Percentiles rank a stretch among this genome's conserved stretches.
These are phyloP conservation scores for Trachymyrmex cornetzi DNA, from an alignment of 1,140 invertebrate species.

Conservation along the genomic window DNA sequence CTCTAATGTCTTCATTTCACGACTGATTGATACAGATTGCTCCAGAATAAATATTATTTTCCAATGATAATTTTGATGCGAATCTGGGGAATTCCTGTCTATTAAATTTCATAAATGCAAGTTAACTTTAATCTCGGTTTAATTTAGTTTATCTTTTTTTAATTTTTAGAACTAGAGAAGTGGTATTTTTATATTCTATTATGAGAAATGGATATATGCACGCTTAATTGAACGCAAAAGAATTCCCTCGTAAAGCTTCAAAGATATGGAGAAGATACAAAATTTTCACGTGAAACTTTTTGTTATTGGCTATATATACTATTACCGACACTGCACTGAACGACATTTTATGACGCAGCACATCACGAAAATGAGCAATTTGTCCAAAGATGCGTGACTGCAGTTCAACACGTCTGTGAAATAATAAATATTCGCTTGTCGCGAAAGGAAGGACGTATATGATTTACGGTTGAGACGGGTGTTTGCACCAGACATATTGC, in stretches of 20 bases:
- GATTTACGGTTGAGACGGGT: not conserved
- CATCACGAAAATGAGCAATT: constrained; percentile 5
- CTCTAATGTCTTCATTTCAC: too few relatives aligned
- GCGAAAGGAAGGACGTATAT: not conserved
- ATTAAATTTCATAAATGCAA: too few relatives aligned
- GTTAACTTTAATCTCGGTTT: too few relatives aligned
- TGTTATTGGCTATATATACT: not conserved
- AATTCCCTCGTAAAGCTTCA: not conserved
- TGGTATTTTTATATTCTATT: too few relatives aligned
- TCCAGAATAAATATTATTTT: too few relatives aligned
- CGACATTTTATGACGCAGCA: not conserved
- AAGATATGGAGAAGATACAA: not conserved
- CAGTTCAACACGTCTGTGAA: constrained; percentile 36
- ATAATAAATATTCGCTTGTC: not conserved
- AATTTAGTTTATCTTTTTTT: too few relatives aligned
- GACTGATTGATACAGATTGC: too few relatives aligned
- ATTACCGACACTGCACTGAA: not conserved
- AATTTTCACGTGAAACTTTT: not conserved
- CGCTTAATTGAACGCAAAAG: not conserved
- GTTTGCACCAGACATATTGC: not conserved
- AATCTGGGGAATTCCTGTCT: too few relatives aligned
- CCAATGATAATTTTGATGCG: too few relatives aligned
- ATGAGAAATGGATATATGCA: too few relatives aligned
- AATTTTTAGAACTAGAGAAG: too few relatives aligned
- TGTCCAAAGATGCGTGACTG: not conserved